Percentiles rank a stretch among this genome's conserved stretches.
Evolutionary conservation across 1,140 invertebrate genomes (phyloP).

Genomic region (Drosophila takahashii): DNA sequence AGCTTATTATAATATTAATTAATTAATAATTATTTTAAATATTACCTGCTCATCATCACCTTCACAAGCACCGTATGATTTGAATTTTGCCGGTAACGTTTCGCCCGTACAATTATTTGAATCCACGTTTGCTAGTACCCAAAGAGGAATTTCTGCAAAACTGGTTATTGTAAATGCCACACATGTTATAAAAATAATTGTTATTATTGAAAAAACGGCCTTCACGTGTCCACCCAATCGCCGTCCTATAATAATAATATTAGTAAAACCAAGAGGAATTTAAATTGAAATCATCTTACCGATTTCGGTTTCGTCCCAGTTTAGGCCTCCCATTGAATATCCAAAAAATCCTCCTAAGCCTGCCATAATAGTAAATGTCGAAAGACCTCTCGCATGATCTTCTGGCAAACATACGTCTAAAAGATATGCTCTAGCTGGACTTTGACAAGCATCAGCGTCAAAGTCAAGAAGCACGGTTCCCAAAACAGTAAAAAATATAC

Average conservation of each 20-base stretch:
- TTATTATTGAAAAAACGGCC: conserved; percentile 95
- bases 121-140: conserved; percentile 82
- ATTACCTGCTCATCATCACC: not conserved
- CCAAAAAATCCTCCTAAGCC: conserved; percentile 97
- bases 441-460: conserved; percentile 98
- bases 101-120: conserved; percentile 17
- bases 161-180: conserved; percentile 92
- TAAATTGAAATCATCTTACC: conserved; percentile 85
- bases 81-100: not conserved
- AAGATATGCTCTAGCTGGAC: conserved; percentile 95
- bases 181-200: conserved; percentile 93
- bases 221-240: conserved; percentile 94
- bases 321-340: conserved; percentile 95
- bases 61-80: conserved; percentile 54
- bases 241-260: conserved; percentile 43
- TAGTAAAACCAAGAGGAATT: not conserved
- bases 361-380: conserved; percentile 98
- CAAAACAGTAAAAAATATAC: conserved; percentile 95
- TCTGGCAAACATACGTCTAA: conserved; percentile 96
- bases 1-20: too few relatives aligned
- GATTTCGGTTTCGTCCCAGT: conserved; percentile 95
- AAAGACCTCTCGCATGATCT: conserved; percentile 96
- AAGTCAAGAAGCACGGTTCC: conserved; percentile 98
- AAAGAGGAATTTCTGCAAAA: conserved; percentile 94
- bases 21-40: not conserved